Percentiles rank a stretch among this genome's conserved stretches.
Conservation (phyloP, 2,888 invertebrate species). For the Liodrosophila aerea region DNA sequence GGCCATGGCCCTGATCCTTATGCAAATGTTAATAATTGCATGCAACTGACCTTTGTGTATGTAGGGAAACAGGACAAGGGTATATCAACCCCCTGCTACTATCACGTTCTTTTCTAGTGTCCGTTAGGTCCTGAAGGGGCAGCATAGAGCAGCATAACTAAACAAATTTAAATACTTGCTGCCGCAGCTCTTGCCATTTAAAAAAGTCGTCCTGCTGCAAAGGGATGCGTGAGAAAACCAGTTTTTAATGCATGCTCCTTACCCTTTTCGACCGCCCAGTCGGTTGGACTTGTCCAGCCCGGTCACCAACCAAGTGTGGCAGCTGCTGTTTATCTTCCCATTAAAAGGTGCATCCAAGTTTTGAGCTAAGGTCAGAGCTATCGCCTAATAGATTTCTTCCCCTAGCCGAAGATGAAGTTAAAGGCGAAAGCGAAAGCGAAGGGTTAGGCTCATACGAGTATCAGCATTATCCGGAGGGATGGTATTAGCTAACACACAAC, state of each 20-base stretch:
- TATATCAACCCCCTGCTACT: conserved; percentile 37
- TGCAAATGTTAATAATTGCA: conserved; percentile 27
- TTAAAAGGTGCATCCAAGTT: too few relatives aligned
- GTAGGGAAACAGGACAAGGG: conserved; percentile 17
- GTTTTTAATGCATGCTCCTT: conserved; percentile 46
- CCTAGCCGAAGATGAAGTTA: too few relatives aligned
- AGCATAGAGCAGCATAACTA: conserved; percentile 10
- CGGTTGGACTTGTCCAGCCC: conserved; percentile 50
- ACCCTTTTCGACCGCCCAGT: conserved; percentile 18
- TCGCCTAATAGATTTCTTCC: too few relatives aligned
- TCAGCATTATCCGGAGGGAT: too few relatives aligned
- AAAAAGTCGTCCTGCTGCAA: conserved; percentile 9
- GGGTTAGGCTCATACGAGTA: too few relatives aligned
- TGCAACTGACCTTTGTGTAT: conserved; percentile 45
- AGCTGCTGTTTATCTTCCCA: conserved; percentile 20
- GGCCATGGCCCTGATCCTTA: conserved; percentile 12
- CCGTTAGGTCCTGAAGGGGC: conserved; percentile 12
- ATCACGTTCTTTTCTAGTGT: conserved; percentile 17
- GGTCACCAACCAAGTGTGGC: conserved; percentile 19
- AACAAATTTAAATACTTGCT: conserved; percentile 57
- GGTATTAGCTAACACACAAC: too few relatives aligned
- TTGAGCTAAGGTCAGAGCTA: too few relatives aligned
- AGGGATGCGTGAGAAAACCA: conserved; percentile 72
- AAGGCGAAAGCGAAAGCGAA: too few relatives aligned
- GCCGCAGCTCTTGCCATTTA: conserved; percentile 31